Conservation (phyloP, 1,140 invertebrate genomes). For the Leptonema lineaticorne region DNA sequence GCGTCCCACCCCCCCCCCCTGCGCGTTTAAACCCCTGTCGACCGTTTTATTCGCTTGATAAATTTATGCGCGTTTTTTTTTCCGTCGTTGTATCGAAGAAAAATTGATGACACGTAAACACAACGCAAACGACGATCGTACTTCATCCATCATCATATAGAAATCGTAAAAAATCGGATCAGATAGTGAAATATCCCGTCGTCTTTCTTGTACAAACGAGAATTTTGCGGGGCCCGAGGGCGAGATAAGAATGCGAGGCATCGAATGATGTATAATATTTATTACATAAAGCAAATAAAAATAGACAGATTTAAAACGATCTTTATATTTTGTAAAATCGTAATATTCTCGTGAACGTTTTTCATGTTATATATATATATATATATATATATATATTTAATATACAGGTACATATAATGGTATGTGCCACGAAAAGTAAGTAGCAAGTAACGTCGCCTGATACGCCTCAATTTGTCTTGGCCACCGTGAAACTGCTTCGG, state of each 20-base stretch:
- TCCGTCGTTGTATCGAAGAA: conserved; percentile 10
- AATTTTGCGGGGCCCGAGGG: too few species aligned
- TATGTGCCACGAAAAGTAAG: not conserved
- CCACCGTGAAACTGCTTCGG: conserved; percentile 30
- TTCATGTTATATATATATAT: not conserved
- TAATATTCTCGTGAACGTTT: too few species aligned
- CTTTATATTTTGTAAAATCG: too few species aligned
- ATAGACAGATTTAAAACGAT: too few species aligned
- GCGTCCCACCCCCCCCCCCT: conserved; percentile 24
- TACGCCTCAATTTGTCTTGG: conserved; percentile 38
- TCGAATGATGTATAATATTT: too few species aligned
- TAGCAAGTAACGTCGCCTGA: conserved; percentile 28
- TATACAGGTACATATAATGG: not conserved
- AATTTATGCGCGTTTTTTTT: conserved; percentile 33
- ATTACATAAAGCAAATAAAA: too few species aligned
- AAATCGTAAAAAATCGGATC: too few species aligned
- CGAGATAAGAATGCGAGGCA: too few species aligned
- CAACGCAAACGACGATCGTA: too few species aligned
- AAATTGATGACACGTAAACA: not conserved
- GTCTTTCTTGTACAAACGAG: too few species aligned
- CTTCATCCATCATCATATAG: too few species aligned
- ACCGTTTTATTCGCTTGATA: conserved; percentile 36
- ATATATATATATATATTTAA: not conserved
- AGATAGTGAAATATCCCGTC: too few species aligned
- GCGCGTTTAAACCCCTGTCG: conserved; percentile 33